phyloP scores from a whole-genome alignment of 2,113 vertebrate genomes.

The Taxidea taxus region DNA sequence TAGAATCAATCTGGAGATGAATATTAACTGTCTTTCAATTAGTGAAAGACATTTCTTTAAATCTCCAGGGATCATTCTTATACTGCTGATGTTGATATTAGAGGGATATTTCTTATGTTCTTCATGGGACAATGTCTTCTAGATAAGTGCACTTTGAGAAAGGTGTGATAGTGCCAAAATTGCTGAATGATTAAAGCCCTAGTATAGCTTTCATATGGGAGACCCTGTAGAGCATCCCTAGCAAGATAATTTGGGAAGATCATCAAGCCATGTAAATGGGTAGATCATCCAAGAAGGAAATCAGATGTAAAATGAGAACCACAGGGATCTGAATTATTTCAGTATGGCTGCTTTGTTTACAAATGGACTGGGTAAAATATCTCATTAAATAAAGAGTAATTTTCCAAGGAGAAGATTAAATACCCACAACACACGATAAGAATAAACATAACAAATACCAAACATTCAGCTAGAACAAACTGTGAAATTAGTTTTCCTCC shows the following conservation, averaged over 20 bases:
- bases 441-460: conserved; percentile 60
- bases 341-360: conserved; percentile 50
- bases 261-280: background rate
- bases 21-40: background rate
- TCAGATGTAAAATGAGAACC: conserved; percentile 39
- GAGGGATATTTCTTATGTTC: background rate
- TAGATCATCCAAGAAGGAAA: conserved; percentile 1
- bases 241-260: conserved; percentile 14
- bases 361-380: conserved; percentile 45
- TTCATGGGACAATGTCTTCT: background rate
- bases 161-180: background rate
- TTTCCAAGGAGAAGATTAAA: conserved; percentile 53
- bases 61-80: background rate
- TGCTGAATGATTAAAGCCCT: conserved; percentile 46
- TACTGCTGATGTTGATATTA: background rate
- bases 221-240: background rate
- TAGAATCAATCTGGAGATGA: background rate
- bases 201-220: conserved; percentile 2
- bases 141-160: conserved; percentile 11
- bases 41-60: background rate
- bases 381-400: conserved; percentile 67
- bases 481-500: conserved; percentile 65
- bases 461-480: conserved; percentile 53
- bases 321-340: conserved; percentile 5
- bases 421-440: conserved; percentile 24